Base-by-base conservation (phyloP, 1,140 invertebrate genomes). In the Rhagoletis pomonella region DNA sequence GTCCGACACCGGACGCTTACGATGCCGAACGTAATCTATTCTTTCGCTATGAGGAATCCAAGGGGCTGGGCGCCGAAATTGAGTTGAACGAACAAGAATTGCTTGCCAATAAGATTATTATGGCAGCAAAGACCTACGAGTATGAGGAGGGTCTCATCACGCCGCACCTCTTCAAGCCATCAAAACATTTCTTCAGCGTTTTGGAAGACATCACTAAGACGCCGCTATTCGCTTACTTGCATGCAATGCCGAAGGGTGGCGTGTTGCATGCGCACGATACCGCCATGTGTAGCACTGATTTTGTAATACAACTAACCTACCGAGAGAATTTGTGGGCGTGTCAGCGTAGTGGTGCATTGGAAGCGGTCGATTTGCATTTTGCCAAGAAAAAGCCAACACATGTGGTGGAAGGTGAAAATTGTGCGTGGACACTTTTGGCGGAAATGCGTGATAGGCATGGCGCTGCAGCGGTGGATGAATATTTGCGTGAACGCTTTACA, bases 261-360 rank as follows among this genome's bases (percentile, higher is more conserved):
- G 95, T 95, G 0, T 93, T 97, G 0, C 97, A 97, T 90, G 93
- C 95, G 0, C 97, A 97, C 89, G 96, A 97, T 88, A 95, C 95
- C 9, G 95, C 96, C 0, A 92, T 96, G 1, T 94, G 94, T 10
- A 95, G 95, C 14, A 92, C 94, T 0, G 94, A 96, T 69, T 97
- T 95, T 91, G 87, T 97, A 0, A 93, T 96, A 6, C 89, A 96
- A 87, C 92, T 96, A 3, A 96, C 96, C 0, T 96, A 96, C 89
- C 94, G 94, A 47, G 94, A 95, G 0, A 92, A 97, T 93, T 93
- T 97, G 4, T 97, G 97, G 91, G 94, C 95, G 2, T 97, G 96
- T 88, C 91, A 93, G 69, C 55, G 87, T 29, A 58, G 60, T 19
- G 89, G 87, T 19, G 90, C 90, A 14, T 90, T 94, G 5, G 89